Conservation (phyloP, 2,888 invertebrate genomes). For the Aporophyla nigra region DNA sequence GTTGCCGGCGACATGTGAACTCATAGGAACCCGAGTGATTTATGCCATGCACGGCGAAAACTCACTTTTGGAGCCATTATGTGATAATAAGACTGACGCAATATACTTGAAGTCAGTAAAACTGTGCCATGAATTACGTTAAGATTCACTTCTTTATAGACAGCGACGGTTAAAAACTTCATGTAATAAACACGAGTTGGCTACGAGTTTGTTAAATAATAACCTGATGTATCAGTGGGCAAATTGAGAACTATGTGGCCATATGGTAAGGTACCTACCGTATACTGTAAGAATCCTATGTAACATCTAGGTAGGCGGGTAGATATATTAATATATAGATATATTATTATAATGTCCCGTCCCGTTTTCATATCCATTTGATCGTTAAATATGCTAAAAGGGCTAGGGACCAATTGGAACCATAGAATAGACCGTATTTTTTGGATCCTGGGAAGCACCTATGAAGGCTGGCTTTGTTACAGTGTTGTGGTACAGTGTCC, state of each 20-base stretch:
- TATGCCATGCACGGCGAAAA: slow-evolving; percentile 45
- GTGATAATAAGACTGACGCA: slow-evolving; percentile 59
- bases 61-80: slow-evolving; percentile 52
- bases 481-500: too few species aligned
- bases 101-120: slow-evolving; percentile 26
- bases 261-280: too few species aligned
- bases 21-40: slow-evolving; percentile 50
- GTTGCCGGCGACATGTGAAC: slow-evolving; percentile 46
- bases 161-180: slow-evolving; percentile 38
- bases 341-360: background rate
- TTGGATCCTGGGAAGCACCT: too few species aligned
- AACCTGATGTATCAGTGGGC: slow-evolving; percentile 11
- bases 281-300: background rate
- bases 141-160: slow-evolving; percentile 28
- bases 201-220: slow-evolving; percentile 41
- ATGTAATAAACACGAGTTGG: slow-evolving; percentile 15
- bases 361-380: background rate
- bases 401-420: background rate
- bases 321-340: background rate
- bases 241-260: slow-evolving; percentile 11
- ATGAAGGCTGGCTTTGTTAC: too few species aligned
- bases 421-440: background rate
- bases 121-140: slow-evolving; percentile 57
- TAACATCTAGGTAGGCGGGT: too few species aligned
- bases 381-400: background rate